Evolutionary conservation across 2,797 vertebrate species (phyloP), one percentile per base, ranked within the genome.

Genomic region (Periparus ater): DNA sequence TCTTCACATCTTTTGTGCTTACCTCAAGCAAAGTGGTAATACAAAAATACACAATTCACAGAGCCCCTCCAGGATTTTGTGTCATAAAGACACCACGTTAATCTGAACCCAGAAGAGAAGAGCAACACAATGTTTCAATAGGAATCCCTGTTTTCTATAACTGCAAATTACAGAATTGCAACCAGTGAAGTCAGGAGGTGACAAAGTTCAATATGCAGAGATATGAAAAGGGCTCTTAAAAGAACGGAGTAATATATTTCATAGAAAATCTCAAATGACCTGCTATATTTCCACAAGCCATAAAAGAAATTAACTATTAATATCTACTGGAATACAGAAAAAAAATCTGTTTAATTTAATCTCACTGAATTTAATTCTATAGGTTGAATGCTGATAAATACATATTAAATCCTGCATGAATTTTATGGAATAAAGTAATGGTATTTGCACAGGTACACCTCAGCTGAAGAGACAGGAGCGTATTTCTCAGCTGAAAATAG

Each of bases 371-470:
- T 66, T 61, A 88, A 81, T 60, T 70, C 53, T 36, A 16, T 4
- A 45, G 12, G 17, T 82, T 9, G 4, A 21, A 67, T 36, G 13
- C 50, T 45, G 38, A 54, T 54, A 88, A 66, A 77, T 27, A 61
- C 0, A 0, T 71, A 82, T n/a, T 53, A 53, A 85, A 70, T n/a
- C 4, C 34, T 21, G 7, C 48, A 36, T 48, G 22, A 13, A 51
- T 65, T 79, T 71, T 26, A 63, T 32, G 17, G 40, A 85, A 42
- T 40, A 50, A 81, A 88, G 13, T 50, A 85, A 78, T 29, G 2
- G 13, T 32, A 74, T n/a, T 91, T 80, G 54, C 50, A 74, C 29
- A 68, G 5, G 3, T 32, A 70, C 9, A 17, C 11, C n/a, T 67
- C 4, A 57, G 47, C 21, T 60, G 47, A 73, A 77, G 18, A 53